Conservation (phyloP, 2,888 invertebrate species). For the Autographa pulchrina region DNA sequence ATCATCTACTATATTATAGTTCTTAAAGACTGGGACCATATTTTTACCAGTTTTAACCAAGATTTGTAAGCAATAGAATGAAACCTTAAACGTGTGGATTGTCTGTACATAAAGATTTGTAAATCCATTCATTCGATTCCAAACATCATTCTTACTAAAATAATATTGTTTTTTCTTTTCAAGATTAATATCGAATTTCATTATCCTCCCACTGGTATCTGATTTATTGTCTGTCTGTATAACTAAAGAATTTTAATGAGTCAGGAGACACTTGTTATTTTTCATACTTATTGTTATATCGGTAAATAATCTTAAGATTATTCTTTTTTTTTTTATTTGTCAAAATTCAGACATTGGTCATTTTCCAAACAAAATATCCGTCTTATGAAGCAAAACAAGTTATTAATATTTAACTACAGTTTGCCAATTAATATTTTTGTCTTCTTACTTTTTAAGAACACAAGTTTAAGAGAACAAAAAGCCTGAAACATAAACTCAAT, state of each 20-base stretch:
- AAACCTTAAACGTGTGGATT: no score
- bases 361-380: not conserved
- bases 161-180: not conserved
- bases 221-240: constrained; percentile 1
- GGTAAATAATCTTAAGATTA: not conserved
- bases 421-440: no score
- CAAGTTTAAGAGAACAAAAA: not conserved
- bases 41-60: no score
- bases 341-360: no score
- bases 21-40: no score
- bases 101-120: not conserved
- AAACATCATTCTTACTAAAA: not conserved
- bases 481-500: not conserved
- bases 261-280: not conserved
- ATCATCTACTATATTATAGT: no score
- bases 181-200: not conserved
- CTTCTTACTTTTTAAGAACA: not conserved
- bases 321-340: not conserved
- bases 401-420: no score
- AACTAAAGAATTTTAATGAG: not conserved
- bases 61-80: no score
- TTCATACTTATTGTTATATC: not conserved
- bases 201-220: not conserved
- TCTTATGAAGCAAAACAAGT: no score
- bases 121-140: not conserved